Conservation (phyloP, 2,113 vertebrate genomes). For the Picathartes gymnocephalus region DNA sequence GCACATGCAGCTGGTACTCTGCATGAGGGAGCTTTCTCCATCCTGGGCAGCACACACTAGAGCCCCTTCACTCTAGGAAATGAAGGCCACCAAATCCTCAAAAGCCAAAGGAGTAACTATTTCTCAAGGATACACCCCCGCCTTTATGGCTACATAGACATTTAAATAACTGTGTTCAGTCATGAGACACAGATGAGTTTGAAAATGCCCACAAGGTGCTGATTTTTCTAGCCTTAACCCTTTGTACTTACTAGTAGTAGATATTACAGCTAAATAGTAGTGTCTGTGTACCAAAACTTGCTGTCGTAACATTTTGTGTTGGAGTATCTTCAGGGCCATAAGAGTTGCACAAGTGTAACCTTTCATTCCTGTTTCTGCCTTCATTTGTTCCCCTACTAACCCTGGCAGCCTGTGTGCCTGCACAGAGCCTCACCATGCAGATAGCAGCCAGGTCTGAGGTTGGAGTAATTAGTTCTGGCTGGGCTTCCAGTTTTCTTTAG, state of each 20-base stretch:
- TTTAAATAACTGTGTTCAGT: neutral
- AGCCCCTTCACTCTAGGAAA: neutral
- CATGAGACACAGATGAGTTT: neutral
- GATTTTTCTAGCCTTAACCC: neutral
- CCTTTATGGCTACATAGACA: neutral
- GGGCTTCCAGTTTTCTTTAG: constrained; percentile 9
- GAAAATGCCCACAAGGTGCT: neutral
- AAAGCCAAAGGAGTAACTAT: neutral
- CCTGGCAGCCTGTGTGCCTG: neutral
- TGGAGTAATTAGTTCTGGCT: constrained; percentile 40
- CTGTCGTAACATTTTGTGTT: neutral
- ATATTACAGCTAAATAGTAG: neutral
- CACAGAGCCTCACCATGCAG: fast-evolving
- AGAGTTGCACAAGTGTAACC: neutral
- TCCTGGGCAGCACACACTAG: neutral
- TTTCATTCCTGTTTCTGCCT: neutral
- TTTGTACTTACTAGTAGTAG: neutral
- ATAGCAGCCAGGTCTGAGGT: constrained; percentile 21
- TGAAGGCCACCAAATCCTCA: neutral
- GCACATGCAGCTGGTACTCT: neutral
- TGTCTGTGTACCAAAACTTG: neutral
- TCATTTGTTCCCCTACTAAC: neutral
- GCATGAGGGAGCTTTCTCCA: neutral
- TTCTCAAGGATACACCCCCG: neutral
- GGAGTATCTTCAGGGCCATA: neutral